Percentiles rank a stretch among this genome's conserved stretches.
Conservation (phyloP, 2,888 invertebrate species). For the Dryobotodes eremita region DNA sequence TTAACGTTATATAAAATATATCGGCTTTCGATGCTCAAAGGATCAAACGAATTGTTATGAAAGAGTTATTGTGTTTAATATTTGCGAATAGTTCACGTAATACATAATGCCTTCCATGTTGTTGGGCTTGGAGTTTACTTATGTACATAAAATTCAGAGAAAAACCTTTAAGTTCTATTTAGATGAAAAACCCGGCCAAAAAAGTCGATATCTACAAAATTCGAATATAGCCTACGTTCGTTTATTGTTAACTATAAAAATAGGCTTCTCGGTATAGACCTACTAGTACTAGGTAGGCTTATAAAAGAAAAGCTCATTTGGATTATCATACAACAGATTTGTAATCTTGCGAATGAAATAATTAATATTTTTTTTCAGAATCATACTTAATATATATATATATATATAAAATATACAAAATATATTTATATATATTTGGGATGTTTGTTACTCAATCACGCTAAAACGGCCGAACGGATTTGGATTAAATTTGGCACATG, state of each 20-base stretch:
- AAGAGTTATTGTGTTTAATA: slow-evolving; percentile 45
- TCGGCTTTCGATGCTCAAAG: slow-evolving; percentile 47
- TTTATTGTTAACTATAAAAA: background rate
- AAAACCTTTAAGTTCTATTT: background rate
- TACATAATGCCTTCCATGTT: slow-evolving; percentile 16
- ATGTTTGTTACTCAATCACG: no score
- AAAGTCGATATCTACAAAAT: background rate
- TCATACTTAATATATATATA: no score
- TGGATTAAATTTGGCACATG: no score
- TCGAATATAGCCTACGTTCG: background rate
- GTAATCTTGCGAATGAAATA: no score
- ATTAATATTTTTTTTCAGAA: no score
- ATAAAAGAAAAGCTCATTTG: no score
- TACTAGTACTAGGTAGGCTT: background rate
- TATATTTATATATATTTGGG: no score
- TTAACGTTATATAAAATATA: slow-evolving; percentile 44
- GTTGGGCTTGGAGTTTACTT: background rate
- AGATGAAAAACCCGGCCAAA: background rate
- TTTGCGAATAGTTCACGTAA: slow-evolving; percentile 37
- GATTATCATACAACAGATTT: no score
- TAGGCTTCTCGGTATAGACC: background rate
- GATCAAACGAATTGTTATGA: slow-evolving; percentile 49
- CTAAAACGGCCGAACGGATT: no score
- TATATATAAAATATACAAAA: no score
- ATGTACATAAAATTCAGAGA: background rate